These are phyloP conservation scores for Cyclura pinguis DNA, from an alignment of 2,797 vertebrate genomes.

Conservation along the genomic window DNA sequence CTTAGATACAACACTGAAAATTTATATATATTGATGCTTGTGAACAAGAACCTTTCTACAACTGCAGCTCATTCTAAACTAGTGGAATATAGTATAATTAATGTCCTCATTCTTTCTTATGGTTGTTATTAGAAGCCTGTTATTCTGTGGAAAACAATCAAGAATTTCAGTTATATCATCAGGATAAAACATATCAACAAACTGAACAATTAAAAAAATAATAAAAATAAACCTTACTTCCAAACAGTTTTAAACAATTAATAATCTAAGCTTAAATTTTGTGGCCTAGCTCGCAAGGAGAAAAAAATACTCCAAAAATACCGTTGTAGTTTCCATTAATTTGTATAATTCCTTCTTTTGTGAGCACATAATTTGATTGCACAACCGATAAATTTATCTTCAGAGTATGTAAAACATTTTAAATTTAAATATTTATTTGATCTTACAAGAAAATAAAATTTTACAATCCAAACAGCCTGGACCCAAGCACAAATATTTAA, in stretches of 20 bases:
- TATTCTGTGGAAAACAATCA: not conserved
- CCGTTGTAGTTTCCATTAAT: not conserved
- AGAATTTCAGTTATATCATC: too few species aligned
- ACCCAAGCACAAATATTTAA: not conserved
- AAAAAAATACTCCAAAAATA: not conserved
- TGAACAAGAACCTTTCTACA: conserved; percentile 5
- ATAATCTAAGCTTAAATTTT: not conserved
- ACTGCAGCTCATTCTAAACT: not conserved
- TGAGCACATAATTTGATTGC: not conserved
- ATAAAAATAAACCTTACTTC: not conserved
- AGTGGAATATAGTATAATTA: not conserved
- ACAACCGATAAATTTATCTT: not conserved
- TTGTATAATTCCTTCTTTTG: not conserved
- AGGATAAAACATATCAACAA: not conserved
- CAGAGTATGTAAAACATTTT: not conserved
- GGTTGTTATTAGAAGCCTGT: not conserved
- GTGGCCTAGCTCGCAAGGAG: not conserved
- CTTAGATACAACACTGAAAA: not conserved
- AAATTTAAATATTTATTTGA: not conserved
- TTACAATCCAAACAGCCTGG: not conserved
- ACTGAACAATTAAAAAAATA: not conserved
- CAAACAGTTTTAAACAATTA: not conserved
- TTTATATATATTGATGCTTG: not conserved
- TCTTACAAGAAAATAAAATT: not conserved
- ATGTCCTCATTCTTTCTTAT: not conserved